Conservation (phyloP, 2,797 vertebrate genomes). For the Peromyscus aztecus region DNA sequence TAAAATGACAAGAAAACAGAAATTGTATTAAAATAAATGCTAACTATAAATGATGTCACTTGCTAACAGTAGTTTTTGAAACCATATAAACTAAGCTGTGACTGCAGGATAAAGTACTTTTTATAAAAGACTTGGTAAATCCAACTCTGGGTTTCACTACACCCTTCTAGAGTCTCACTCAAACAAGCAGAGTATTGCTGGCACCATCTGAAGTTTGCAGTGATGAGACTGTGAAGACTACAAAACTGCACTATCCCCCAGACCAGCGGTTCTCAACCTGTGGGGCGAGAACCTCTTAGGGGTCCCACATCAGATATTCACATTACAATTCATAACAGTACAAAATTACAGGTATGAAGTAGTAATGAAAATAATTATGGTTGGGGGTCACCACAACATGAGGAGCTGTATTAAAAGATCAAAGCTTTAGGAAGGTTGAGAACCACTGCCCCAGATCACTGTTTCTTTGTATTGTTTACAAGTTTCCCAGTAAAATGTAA, state of each 20-base stretch:
- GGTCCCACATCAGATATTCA: background rate
- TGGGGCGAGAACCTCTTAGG: background rate
- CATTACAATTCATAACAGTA: background rate
- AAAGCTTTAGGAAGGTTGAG: background rate
- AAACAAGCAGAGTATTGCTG: background rate
- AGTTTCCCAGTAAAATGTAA: constrained; percentile 35
- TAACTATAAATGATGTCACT: constrained; percentile 22
- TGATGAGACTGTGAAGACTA: background rate
- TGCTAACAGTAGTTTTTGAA: constrained; percentile 52
- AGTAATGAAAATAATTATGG: background rate
- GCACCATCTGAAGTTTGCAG: background rate
- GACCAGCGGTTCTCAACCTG: background rate
- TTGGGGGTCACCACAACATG: background rate
- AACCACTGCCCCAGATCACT: background rate
- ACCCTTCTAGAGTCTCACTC: constrained; percentile 8
- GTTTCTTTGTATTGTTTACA: background rate
- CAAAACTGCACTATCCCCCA: background rate
- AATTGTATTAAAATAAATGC: constrained; percentile 27
- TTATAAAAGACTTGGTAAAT: background rate
- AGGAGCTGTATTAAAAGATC: background rate
- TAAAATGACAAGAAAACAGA: constrained; percentile 33
- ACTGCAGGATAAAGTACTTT: constrained; percentile 13
- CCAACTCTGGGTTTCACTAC: background rate
- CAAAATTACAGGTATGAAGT: background rate
- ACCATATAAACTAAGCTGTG: constrained; percentile 28